phyloP scores from a whole-genome alignment of 2,113 vertebrate species.

The Odontophorus gujanensis region DNA sequence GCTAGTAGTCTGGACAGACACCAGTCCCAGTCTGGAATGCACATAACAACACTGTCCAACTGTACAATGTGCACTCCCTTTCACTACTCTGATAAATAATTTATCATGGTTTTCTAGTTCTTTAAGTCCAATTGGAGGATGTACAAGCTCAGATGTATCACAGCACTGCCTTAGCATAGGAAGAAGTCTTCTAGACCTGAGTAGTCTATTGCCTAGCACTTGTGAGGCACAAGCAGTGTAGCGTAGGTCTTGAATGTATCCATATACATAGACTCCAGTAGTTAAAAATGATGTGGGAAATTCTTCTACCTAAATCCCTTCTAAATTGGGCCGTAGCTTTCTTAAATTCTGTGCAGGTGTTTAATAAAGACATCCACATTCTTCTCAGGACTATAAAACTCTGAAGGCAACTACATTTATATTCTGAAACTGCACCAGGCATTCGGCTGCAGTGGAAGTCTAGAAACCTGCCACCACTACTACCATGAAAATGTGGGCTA shows the following conservation, averaged over 20 bases:
- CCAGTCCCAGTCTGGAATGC: not conserved
- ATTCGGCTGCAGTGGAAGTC: not conserved
- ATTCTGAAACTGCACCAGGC: not conserved
- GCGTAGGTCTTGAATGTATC: not conserved
- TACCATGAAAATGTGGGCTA: not conserved
- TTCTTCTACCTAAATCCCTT: not conserved
- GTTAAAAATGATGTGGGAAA: not conserved
- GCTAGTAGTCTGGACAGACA: not conserved
- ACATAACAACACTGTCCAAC: rapidly evolving
- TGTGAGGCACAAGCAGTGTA: not conserved
- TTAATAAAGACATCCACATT: not conserved
- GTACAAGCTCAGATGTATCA: not conserved
- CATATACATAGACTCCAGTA: not conserved
- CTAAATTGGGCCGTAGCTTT: not conserved
- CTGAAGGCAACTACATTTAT: not conserved
- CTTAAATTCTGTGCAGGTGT: not conserved
- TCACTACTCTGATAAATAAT: not conserved
- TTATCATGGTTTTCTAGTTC: not conserved
- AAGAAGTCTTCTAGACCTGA: not conserved
- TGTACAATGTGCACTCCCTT: not conserved
- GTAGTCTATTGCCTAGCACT: not conserved
- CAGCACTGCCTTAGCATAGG: not conserved
- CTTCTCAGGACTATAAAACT: not conserved
- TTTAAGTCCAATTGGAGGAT: not conserved
- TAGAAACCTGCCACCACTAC: not conserved